Evolutionary conservation across 2,797 vertebrate genomes (phyloP).

Genomic region (Stomatorhinus walkeri): DNA sequence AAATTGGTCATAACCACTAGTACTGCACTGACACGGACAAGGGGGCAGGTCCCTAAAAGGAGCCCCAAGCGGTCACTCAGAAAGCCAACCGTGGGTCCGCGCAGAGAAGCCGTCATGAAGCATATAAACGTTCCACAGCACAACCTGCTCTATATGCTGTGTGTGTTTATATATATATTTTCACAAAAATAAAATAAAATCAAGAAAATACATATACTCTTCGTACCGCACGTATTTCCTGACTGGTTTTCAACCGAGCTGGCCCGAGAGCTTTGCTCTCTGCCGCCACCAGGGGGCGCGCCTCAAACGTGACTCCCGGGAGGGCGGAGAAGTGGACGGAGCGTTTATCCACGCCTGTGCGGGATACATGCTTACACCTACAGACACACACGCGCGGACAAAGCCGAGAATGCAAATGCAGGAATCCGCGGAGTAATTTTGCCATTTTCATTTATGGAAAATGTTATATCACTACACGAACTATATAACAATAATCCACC

Average conservation of each 20-base stretch:
- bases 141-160: background rate
- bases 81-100: slow-evolving; percentile 45
- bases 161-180: background rate
- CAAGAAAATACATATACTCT: background rate
- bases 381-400: background rate
- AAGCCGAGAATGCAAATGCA: background rate
- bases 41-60: slow-evolving; percentile 44
- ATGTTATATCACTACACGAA: background rate
- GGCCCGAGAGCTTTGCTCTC: background rate
- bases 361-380: slow-evolving; percentile 25
- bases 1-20: slow-evolving; percentile 34
- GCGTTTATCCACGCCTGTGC: slow-evolving; percentile 22
- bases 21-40: slow-evolving; percentile 25
- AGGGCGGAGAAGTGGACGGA: slow-evolving; percentile 25
- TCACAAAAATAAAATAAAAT: background rate
- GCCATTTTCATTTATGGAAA: background rate
- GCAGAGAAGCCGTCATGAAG: slow-evolving; percentile 32
- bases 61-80: slow-evolving; percentile 58
- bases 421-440: background rate
- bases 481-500: background rate
- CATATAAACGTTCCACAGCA: background rate
- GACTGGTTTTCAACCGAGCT: background rate
- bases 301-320: background rate
- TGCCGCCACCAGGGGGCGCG: slow-evolving; percentile 32
- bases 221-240: background rate